Conservation (phyloP, 2,797 vertebrate species). For the Lepus townsendii region DNA sequence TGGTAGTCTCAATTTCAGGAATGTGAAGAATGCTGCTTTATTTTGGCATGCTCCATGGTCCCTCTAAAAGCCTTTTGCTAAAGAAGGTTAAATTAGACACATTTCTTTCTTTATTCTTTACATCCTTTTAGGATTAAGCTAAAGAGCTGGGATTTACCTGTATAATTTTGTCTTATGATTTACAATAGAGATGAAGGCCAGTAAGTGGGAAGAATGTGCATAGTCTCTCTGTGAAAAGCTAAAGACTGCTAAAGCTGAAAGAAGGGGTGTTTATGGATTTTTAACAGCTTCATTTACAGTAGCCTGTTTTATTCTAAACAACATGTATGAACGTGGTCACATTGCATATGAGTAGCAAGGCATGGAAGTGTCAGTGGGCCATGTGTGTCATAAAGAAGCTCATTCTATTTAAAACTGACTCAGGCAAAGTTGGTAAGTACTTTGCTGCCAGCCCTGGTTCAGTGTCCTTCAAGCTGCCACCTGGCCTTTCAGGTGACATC, state of each 20-base stretch:
- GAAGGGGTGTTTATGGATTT: background rate
- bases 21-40: constrained; percentile 34
- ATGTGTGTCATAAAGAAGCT: background rate
- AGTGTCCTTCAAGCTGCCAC: background rate
- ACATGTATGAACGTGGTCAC: background rate
- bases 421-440: background rate
- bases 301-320: background rate
- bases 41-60: background rate
- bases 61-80: background rate
- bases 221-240: background rate
- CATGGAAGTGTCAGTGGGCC: background rate
- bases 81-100: constrained; percentile 33
- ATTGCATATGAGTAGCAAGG: background rate
- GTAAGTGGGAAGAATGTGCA: background rate
- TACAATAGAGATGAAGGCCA: background rate
- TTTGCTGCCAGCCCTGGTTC: background rate
- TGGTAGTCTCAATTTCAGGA: background rate
- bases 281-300: background rate
- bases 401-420: background rate
- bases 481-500: background rate
- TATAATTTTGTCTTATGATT: constrained; percentile 28
- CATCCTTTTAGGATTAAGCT: constrained; percentile 11
- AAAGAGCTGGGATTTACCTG: background rate
- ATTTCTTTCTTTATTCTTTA: constrained; percentile 8
- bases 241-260: background rate